A percentile compares a stretch with the other conserved stretches of the same genome.
phyloP scores from a whole-genome alignment of 2,888 invertebrate genomes.

The Micropterix aruncella region DNA sequence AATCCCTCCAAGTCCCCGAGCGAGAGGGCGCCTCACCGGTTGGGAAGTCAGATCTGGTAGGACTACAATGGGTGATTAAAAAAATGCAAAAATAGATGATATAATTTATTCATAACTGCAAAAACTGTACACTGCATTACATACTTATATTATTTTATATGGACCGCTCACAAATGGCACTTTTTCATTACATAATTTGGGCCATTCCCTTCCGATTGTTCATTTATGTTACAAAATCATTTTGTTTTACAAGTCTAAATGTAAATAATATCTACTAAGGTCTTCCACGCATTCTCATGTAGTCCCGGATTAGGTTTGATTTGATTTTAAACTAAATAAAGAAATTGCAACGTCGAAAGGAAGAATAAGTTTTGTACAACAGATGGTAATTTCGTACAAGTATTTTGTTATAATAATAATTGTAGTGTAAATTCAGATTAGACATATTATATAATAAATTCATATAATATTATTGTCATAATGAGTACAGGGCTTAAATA shows the following conservation, averaged over 20 bases:
- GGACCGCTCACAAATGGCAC: constrained; percentile 40
- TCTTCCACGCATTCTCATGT: background rate
- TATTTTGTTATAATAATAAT: background rate
- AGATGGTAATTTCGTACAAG: background rate
- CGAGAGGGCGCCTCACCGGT: too few relatives aligned
- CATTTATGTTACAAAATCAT: background rate
- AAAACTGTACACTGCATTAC: constrained; percentile 45
- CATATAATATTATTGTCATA: background rate
- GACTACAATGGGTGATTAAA: too few relatives aligned
- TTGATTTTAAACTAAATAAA: background rate
- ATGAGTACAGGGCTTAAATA: too few relatives aligned
- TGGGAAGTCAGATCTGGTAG: too few relatives aligned
- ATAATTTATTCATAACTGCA: constrained; percentile 39
- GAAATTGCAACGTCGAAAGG: too few relatives aligned
- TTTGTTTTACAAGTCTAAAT: background rate
- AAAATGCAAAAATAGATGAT: too few relatives aligned
- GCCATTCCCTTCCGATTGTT: constrained; percentile 5
- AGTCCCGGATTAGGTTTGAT: background rate
- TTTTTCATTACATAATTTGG: constrained; percentile 7
- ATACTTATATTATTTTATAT: constrained; percentile 39
- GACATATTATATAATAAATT: background rate
- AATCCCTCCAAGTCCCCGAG: too few relatives aligned
- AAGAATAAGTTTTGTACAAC: too few relatives aligned
- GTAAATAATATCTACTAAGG: background rate
- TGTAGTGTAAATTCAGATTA: background rate